Conservation (phyloP, 2,113 vertebrate genomes). For the Leptobrachium ailaonicum region DNA sequence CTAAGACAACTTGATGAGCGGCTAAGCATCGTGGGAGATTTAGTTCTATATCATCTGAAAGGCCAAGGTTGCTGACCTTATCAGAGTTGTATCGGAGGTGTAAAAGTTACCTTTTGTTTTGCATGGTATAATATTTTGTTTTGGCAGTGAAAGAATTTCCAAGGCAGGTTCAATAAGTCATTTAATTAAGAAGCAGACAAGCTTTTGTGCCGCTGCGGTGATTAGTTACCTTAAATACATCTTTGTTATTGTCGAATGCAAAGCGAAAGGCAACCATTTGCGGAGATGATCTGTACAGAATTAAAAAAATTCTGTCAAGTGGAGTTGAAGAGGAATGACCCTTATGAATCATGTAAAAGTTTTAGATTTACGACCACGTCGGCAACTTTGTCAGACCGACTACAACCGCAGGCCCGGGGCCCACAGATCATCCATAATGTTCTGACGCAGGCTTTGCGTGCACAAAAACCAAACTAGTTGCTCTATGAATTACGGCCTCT, state of each 20-base stretch:
- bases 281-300: constrained; percentile 40
- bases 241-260: constrained; percentile 31
- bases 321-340: constrained; percentile 22
- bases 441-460: constrained; percentile 19
- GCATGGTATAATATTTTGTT: background rate
- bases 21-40: too few relatives aligned
- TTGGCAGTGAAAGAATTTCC: background rate
- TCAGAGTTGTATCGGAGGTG: background rate
- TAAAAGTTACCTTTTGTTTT: background rate
- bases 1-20: too few relatives aligned
- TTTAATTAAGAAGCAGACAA: constrained; percentile 23
- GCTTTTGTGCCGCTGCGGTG: background rate
- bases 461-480: constrained; percentile 31
- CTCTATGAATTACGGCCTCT: constrained; percentile 36
- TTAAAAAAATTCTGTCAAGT: constrained; percentile 40
- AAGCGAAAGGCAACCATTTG: constrained; percentile 39
- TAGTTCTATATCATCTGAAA: too few relatives aligned
- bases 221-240: constrained; percentile 8
- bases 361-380: constrained; percentile 21
- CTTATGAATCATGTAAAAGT: constrained; percentile 23
- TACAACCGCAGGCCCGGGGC: background rate
- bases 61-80: too few relatives aligned
- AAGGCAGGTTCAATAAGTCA: constrained; percentile 17
- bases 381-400: background rate
- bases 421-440: constrained; percentile 30